Percentiles rank a stretch among this genome's conserved stretches.
These are phyloP conservation scores for Lacerta agilis DNA, from an alignment of 2,797 vertebrate species.

Conservation along the genomic window DNA sequence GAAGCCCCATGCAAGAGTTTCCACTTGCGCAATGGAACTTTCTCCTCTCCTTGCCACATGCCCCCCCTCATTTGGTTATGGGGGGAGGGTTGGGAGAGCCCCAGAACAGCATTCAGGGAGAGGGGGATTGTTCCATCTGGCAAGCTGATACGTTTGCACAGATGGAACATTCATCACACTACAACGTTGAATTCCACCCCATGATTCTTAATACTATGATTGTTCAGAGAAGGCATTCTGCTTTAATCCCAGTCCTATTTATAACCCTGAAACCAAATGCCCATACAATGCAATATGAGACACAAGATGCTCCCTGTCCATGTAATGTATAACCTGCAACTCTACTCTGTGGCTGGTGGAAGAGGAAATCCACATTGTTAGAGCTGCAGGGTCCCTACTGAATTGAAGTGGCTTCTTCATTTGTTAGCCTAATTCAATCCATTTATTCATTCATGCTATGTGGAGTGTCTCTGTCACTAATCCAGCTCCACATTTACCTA, in stretches of 20 bases:
- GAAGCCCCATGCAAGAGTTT: no score
- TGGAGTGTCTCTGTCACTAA: constrained; percentile 57
- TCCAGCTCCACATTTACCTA: constrained; percentile 47
- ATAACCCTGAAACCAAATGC: background rate
- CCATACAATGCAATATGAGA: background rate
- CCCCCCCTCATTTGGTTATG: no score
- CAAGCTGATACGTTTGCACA: no score
- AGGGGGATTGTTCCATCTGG: no score
- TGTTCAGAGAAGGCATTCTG: background rate
- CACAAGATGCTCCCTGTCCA: background rate
- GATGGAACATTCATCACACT: no score
- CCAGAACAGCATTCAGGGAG: no score
- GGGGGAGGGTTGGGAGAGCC: no score
- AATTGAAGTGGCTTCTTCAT: constrained; percentile 54
- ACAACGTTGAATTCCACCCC: no score
- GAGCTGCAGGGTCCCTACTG: constrained; percentile 16
- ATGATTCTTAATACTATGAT: background rate
- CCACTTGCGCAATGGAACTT: no score
- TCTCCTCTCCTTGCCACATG: no score
- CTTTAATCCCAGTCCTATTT: background rate
- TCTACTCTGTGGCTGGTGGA: constrained; percentile 22
- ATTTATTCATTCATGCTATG: constrained; percentile 54
- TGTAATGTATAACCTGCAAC: background rate
- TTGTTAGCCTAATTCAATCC: constrained; percentile 58
- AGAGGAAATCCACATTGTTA: constrained; percentile 34